These are phyloP conservation scores for Diplolepis rosae DNA, from an alignment of 2,888 invertebrate species.

Conservation along the genomic window DNA sequence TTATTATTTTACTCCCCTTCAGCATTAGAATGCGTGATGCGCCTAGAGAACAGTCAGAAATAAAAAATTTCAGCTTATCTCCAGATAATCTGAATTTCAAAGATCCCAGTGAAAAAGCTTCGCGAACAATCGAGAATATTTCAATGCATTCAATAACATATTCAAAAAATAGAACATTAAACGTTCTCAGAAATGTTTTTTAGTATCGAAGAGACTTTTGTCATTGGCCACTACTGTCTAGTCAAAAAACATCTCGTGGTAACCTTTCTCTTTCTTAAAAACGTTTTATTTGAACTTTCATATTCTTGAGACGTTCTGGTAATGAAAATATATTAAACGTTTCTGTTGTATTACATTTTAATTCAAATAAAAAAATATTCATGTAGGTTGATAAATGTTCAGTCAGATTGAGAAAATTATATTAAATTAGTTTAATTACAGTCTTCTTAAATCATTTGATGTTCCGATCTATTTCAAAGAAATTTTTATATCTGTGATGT, in stretches of 20 bases:
- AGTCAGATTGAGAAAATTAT: too few species aligned
- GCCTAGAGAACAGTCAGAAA: conserved; percentile 13
- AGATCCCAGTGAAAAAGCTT: conserved; percentile 15
- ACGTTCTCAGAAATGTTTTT: conserved; percentile 10
- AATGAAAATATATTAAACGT: neutral
- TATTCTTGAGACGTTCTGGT: neutral
- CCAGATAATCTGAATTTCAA: conserved; percentile 19
- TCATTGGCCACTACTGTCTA: conserved; percentile 3
- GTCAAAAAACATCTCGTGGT: neutral
- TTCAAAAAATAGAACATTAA: conserved; percentile 15
- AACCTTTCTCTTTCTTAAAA: conserved; percentile 18
- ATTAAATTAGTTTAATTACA: too few species aligned
- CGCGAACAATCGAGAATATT: conserved; percentile 15
- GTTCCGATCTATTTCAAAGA: too few species aligned
- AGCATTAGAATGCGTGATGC: conserved; percentile 12
- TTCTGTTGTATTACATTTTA: too few species aligned
- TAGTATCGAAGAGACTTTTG: conserved; percentile 10
- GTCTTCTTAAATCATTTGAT: too few species aligned
- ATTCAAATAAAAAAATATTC: too few species aligned
- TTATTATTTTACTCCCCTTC: neutral
- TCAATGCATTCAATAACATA: conserved; percentile 15
- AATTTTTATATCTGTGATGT: neutral
- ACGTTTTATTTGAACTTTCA: conserved; percentile 13
- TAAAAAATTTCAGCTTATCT: conserved; percentile 1
- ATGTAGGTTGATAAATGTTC: too few species aligned